A percentile compares a stretch with the other conserved stretches of the same genome.
Conservation (phyloP, 1,140 invertebrate genomes). For the Rhynchophorus ferrugineus region DNA sequence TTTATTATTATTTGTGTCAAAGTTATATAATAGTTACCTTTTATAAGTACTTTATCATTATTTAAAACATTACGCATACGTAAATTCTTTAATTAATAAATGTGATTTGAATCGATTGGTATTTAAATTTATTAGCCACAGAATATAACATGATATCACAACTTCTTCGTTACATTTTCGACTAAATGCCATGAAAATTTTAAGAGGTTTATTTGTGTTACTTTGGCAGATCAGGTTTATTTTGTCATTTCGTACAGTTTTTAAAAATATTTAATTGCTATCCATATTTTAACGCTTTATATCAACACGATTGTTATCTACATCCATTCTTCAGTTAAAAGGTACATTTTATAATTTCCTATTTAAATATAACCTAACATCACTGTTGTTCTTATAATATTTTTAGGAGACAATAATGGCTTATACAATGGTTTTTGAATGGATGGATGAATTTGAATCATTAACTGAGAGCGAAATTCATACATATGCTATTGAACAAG, state of each 20-base stretch:
- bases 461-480: conserved; percentile 65
- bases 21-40: too few species aligned
- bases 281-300: conserved; percentile 3
- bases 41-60: too few species aligned
- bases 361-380: too few species aligned
- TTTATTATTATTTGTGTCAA: too few species aligned
- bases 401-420: conserved; percentile 49
- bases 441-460: conserved; percentile 69
- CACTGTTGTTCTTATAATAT: too few species aligned
- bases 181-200: too few species aligned
- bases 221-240: conserved; percentile 7
- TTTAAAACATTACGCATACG: too few species aligned
- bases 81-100: too few species aligned
- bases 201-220: background rate
- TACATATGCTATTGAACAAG: conserved; percentile 66
- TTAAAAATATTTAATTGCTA: conserved; percentile 14
- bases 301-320: background rate
- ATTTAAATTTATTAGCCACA: too few species aligned
- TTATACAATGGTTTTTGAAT: conserved; percentile 67
- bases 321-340: background rate
- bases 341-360: background rate
- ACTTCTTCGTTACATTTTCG: background rate
- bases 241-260: conserved; percentile 13
- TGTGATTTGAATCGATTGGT: too few species aligned
- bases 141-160: background rate